A percentile compares a stretch with the other conserved stretches of the same genome.
These are phyloP conservation scores for Melikaiella ostensackeni DNA, from an alignment of 2,888 invertebrate species.

Conservation along the genomic window DNA sequence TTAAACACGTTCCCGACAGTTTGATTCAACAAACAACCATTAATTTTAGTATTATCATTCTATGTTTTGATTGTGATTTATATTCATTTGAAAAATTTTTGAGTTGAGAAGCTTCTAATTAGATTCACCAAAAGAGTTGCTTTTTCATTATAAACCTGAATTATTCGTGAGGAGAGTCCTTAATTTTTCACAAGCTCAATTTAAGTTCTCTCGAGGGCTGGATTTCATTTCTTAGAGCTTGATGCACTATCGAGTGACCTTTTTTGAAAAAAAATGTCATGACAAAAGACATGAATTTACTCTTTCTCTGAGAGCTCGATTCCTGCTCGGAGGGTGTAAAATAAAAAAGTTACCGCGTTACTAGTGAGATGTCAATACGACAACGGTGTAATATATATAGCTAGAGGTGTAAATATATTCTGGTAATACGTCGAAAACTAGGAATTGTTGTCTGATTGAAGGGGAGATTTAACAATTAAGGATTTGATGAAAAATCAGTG, in stretches of 20 bases:
- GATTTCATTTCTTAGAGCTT: slow-evolving; percentile 7
- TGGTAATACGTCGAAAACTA: slow-evolving; percentile 56
- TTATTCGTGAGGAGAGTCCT: background rate
- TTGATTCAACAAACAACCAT: no score
- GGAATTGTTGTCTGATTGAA: slow-evolving; percentile 60
- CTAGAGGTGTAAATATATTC: slow-evolving; percentile 62
- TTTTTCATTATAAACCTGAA: background rate
- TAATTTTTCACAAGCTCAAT: background rate
- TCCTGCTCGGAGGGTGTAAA: slow-evolving; percentile 7
- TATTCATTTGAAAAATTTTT: no score
- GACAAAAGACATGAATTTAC: background rate
- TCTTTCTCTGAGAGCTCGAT: background rate
- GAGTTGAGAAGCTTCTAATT: no score
- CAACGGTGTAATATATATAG: slow-evolving; percentile 55
- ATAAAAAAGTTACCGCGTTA: background rate
- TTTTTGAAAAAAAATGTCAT: background rate
- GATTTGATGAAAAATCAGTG: background rate
- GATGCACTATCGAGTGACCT: slow-evolving; percentile 8
- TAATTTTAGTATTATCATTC: no score
- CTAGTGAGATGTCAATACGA: slow-evolving; percentile 52
- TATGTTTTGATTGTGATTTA: no score
- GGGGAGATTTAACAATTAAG: slow-evolving; percentile 55
- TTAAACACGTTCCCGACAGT: no score
- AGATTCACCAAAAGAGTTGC: background rate
- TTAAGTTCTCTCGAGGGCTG: background rate